Evolutionary conservation across 2,888 invertebrate species (phyloP).

Genomic region (Tetropium fuscum): DNA sequence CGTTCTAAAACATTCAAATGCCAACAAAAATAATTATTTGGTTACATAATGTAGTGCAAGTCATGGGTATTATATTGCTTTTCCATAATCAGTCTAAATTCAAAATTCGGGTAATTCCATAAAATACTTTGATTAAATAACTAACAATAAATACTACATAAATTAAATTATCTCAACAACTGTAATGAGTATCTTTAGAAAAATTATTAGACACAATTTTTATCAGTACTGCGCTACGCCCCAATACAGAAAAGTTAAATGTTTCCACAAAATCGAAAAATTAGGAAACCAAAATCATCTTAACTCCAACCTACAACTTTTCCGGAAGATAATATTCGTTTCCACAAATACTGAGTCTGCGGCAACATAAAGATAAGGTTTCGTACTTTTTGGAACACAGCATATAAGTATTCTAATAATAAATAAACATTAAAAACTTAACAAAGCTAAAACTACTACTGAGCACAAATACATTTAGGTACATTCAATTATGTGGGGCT

Average conservation of each 20-base stretch:
- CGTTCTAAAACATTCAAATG: slow-evolving; percentile 44
- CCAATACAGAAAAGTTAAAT: slow-evolving; percentile 39
- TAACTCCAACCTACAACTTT: not conserved
- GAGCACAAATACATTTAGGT: slow-evolving; percentile 73
- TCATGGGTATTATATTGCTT: slow-evolving; percentile 61
- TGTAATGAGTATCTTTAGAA: slow-evolving; percentile 59
- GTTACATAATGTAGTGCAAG: slow-evolving; percentile 42
- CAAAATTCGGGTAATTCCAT: slow-evolving; percentile 61
- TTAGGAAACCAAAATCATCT: slow-evolving; percentile 32
- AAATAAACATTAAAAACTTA: slow-evolving; percentile 66
- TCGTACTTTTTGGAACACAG: slow-evolving; percentile 43
- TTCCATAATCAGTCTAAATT: slow-evolving; percentile 63
- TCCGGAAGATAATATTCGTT: slow-evolving; percentile 33
- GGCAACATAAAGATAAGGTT: slow-evolving; percentile 38
- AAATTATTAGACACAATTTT: slow-evolving; percentile 43
- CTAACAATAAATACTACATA: slow-evolving; percentile 53
- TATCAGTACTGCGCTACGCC: slow-evolving; percentile 46
- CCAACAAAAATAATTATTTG: slow-evolving; percentile 38
- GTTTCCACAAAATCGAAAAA: slow-evolving; percentile 38
- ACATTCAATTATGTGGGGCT: slow-evolving; percentile 92
- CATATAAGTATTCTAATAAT: slow-evolving; percentile 50
- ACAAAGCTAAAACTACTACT: slow-evolving; percentile 54
- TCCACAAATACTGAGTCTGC: slow-evolving; percentile 40
- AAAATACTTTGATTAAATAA: slow-evolving; percentile 52
- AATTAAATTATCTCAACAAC: slow-evolving; percentile 53